Percentiles rank a stretch among this genome's conserved stretches.
Conservation (phyloP, 2,797 vertebrate species). For the Harpagifer antarcticus region DNA sequence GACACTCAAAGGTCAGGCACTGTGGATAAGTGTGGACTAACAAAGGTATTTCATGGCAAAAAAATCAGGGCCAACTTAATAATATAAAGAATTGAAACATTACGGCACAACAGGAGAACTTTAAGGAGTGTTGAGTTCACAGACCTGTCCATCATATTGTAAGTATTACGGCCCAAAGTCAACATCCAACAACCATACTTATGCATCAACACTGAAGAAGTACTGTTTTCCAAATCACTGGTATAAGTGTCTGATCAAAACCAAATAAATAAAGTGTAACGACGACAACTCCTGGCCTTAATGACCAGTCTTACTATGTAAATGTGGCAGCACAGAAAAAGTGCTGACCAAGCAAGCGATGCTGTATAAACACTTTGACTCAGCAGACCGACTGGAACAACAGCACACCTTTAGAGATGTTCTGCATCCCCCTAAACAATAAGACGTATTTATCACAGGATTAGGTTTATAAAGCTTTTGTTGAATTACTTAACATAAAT, state of each 20-base stretch:
- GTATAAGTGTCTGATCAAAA: background rate
- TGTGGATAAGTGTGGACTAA: background rate
- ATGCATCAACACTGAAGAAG: background rate
- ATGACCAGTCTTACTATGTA: constrained; percentile 24
- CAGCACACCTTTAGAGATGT: constrained; percentile 9
- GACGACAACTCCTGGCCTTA: background rate
- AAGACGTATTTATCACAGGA: constrained; percentile 12
- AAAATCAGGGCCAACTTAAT: background rate
- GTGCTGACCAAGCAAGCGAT: constrained; percentile 35
- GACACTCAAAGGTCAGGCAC: background rate
- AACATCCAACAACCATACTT: constrained; percentile 11
- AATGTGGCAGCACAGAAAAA: constrained; percentile 1
- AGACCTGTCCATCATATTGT: background rate
- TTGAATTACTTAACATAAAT: constrained; percentile 18
- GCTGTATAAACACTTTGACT: constrained; percentile 47
- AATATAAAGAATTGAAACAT: background rate
- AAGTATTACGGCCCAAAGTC: background rate
- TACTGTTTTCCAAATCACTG: background rate
- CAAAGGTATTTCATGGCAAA: no score
- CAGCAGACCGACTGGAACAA: constrained; percentile 45
- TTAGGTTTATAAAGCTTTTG: background rate
- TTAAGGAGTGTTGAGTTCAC: background rate
- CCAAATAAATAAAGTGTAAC: background rate
- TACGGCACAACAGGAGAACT: background rate
- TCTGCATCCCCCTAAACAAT: constrained; percentile 15